Evolutionary conservation across 2,888 invertebrate species (phyloP).

Genomic region (Dicyrtomina minuta): DNA sequence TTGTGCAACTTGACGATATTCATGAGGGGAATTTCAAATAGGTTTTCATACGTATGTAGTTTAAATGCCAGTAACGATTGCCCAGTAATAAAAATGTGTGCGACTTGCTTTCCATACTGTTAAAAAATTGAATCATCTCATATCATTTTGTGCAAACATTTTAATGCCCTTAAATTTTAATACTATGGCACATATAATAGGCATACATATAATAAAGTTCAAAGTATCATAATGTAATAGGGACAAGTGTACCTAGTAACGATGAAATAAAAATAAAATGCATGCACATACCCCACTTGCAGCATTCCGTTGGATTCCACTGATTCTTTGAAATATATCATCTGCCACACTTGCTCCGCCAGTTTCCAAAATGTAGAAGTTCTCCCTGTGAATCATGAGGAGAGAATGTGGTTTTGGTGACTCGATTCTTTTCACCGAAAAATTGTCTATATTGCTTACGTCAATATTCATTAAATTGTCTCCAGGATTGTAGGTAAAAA

Average conservation of each 20-base stretch:
- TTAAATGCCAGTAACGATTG: conserved; percentile 18
- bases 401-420: conserved; percentile 15
- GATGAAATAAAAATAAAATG: neutral
- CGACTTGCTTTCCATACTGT: conserved; percentile 24
- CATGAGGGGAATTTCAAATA: conserved; percentile 20
- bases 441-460: conserved; percentile 10
- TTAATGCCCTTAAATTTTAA: too few species aligned
- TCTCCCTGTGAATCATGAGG: conserved; percentile 7
- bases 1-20: conserved; percentile 19
- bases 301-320: conserved; percentile 12
- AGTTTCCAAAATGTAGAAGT: conserved; percentile 17
- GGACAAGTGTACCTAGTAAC: neutral
- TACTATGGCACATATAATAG: neutral
- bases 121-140: neutral
- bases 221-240: neutral
- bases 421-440: conserved; percentile 17
- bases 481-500: conserved; percentile 18
- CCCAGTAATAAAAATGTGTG: conserved; percentile 20
- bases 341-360: conserved; percentile 1
- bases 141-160: too few species aligned
- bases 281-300: neutral
- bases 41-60: conserved; percentile 16
- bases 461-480: conserved; percentile 19
- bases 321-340: conserved; percentile 20
- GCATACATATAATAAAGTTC: neutral